These are phyloP conservation scores for Drosophila leontia DNA, from an alignment of 1,140 invertebrate species.

Conservation along the genomic window DNA sequence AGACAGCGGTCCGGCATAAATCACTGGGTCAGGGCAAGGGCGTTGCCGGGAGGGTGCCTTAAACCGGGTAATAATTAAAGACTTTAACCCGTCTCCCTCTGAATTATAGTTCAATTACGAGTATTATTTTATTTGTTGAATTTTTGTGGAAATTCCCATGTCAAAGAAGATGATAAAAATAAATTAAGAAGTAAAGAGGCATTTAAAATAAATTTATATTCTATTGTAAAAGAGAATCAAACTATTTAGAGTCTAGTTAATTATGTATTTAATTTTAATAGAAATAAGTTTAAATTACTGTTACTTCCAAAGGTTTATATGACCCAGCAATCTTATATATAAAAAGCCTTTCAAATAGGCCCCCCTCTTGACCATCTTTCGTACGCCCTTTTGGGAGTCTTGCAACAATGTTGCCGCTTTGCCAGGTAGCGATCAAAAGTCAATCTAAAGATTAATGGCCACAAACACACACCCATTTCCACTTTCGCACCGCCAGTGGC, in stretches of 20 bases:
- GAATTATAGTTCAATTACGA: neutral
- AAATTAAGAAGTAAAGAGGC: no score
- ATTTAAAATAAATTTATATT: no score
- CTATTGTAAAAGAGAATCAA: neutral
- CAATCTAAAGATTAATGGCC: slow-evolving; percentile 26
- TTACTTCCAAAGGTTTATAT: neutral
- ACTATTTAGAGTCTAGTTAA: neutral
- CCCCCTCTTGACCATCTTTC: neutral
- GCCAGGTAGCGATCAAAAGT: slow-evolving; percentile 17
- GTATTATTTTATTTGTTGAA: neutral
- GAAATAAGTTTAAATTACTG: no score
- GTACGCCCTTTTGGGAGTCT: neutral
- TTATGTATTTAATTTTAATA: neutral
- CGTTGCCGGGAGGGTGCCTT: neutral
- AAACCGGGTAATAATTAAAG: no score
- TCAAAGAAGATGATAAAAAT: no score
- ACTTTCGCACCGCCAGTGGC: slow-evolving; percentile 80
- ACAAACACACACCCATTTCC: slow-evolving; percentile 10
- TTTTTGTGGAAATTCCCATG: neutral
- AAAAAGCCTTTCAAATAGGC: neutral
- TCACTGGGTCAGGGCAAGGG: slow-evolving; percentile 30
- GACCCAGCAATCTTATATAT: neutral
- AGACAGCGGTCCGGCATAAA: slow-evolving; percentile 42
- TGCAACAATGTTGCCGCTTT: slow-evolving; percentile 58
- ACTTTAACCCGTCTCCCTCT: neutral